Percentiles rank a stretch among this genome's conserved stretches.
phyloP scores from a whole-genome alignment of 2,888 invertebrate genomes.

The Notodromas monacha region DNA sequence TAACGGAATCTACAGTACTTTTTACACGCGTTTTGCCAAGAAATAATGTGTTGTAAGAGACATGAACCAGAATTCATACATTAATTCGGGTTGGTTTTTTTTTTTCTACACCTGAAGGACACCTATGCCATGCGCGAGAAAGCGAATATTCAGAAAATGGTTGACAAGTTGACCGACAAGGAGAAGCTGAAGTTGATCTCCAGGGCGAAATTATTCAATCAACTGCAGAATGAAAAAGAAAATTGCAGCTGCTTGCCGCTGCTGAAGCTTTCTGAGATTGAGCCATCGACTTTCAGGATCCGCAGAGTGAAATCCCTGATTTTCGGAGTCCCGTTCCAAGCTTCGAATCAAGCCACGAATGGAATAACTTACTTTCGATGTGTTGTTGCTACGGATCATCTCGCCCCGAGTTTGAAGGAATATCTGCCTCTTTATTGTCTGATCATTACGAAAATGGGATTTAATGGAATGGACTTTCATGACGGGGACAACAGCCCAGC shows the following conservation, averaged over 20 bases:
- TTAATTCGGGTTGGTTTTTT: too few species aligned
- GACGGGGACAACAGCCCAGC: constrained; percentile 53
- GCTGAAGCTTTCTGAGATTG: constrained; percentile 37
- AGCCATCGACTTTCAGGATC: constrained; percentile 26
- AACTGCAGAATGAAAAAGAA: constrained; percentile 32
- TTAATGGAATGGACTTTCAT: constrained; percentile 36
- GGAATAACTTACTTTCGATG: constrained; percentile 54
- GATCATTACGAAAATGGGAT: constrained; percentile 50
- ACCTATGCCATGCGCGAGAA: too few species aligned
- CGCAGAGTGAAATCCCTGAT: constrained; percentile 15
- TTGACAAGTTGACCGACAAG: constrained; percentile 20
- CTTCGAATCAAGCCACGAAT: constrained; percentile 53
- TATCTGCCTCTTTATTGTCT: constrained; percentile 47
- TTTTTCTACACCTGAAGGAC: too few species aligned
- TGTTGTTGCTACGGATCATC: constrained; percentile 30
- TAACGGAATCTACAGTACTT: constrained; percentile 45
- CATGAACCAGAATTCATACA: too few species aligned
- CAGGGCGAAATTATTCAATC: constrained; percentile 31
- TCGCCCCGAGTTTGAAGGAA: constrained; percentile 31
- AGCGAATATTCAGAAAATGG: too few species aligned
- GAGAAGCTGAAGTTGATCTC: constrained; percentile 27
- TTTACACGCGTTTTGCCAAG: constrained; percentile 25
- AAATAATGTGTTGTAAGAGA: constrained; percentile 29
- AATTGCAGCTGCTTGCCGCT: constrained; percentile 44
- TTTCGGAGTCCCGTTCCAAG: constrained; percentile 29